Percentiles rank a stretch among this genome's conserved stretches.
Evolutionary conservation across 1,140 invertebrate species (phyloP).

Genomic region (Apis dorsata): DNA sequence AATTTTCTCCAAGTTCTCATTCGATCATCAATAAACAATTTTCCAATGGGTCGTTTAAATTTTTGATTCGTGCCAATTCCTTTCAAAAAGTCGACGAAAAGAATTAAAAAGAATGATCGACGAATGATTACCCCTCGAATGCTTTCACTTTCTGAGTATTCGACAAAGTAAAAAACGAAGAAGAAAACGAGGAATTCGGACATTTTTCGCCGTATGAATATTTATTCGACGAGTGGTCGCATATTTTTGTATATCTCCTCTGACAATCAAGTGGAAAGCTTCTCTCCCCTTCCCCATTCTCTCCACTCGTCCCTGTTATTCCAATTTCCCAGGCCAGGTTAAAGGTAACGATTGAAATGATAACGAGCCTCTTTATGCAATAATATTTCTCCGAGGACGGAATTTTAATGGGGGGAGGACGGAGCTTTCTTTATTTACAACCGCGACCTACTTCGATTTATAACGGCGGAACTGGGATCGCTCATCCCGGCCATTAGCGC

Average conservation of each 20-base stretch:
- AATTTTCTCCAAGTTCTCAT: too few species aligned
- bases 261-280: neutral
- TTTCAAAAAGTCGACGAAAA: too few species aligned
- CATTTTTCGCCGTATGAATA: constrained; percentile 7
- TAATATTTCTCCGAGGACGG: constrained; percentile 9
- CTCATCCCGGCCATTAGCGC: constrained; percentile 37
- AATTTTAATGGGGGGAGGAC: constrained; percentile 26
- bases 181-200: neutral
- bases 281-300: neutral
- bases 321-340: constrained; percentile 8
- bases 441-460: constrained; percentile 43
- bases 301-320: constrained; percentile 1
- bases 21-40: too few species aligned
- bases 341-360: constrained; percentile 46
- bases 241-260: neutral
- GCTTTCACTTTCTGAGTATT: too few species aligned
- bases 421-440: constrained; percentile 29
- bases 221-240: neutral
- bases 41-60: too few species aligned
- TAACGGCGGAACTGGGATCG: neutral
- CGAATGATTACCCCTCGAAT: too few species aligned
- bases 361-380: constrained; percentile 26
- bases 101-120: too few species aligned
- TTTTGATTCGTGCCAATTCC: too few species aligned
- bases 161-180: neutral